These are phyloP conservation scores for Sisyra terminalis DNA, from an alignment of 2,888 invertebrate genomes.

Conservation along the genomic window DNA sequence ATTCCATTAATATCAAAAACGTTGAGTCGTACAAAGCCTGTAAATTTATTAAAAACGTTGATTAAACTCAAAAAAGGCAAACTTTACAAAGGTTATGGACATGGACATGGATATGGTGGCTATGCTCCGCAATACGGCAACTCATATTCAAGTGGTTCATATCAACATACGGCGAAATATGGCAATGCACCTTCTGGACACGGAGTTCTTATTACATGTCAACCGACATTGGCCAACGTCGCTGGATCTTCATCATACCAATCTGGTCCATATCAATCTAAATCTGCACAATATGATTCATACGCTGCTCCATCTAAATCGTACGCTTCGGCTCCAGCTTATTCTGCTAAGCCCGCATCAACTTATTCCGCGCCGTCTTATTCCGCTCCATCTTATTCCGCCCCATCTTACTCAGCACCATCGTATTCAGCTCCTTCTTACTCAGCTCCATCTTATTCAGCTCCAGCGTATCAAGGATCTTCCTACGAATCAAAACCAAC, in stretches of 20 bases:
- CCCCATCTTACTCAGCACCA: conserved; percentile 10
- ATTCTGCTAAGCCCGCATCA: background rate
- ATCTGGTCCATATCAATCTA: no score
- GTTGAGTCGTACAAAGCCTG: conserved; percentile 1
- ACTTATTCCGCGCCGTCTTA: background rate
- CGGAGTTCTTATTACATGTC: conserved; percentile 4
- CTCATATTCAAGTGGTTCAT: no score
- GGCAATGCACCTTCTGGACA: background rate
- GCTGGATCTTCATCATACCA: background rate
- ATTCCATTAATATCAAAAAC: conserved; percentile 4
- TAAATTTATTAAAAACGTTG: conserved; percentile 3
- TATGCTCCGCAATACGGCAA: no score
- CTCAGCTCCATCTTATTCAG: conserved; percentile 2
- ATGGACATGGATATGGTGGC: background rate
- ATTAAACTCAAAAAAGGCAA: background rate
- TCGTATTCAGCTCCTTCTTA: conserved; percentile 4
- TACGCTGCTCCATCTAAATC: no score
- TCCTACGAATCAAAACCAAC: no score
- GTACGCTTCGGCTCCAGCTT: background rate
- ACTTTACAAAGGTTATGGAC: background rate
- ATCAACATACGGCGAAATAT: background rate
- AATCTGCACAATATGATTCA: background rate
- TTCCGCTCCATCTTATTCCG: conserved; percentile 9
- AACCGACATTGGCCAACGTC: background rate
- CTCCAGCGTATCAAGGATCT: no score